phyloP scores from a whole-genome alignment of 2,888 invertebrate species.

The Isotomurus palustris region DNA sequence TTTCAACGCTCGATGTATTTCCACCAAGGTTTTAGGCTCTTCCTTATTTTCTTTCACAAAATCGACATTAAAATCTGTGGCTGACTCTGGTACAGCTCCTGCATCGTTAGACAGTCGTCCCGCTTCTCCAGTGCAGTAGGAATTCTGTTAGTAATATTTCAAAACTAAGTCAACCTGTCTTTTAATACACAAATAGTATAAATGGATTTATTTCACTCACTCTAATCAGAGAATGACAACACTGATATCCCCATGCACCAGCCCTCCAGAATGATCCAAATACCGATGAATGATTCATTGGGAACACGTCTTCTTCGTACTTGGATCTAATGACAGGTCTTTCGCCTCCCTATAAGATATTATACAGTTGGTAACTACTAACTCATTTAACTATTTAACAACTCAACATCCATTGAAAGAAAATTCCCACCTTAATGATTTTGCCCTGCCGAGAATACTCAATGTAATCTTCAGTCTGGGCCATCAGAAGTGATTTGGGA shows the following conservation, averaged over 20 bases:
- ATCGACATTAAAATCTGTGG: not conserved
- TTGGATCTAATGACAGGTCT: conserved; percentile 76
- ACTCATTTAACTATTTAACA: conserved; percentile 49
- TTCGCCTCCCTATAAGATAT: conserved; percentile 66
- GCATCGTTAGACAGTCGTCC: conserved; percentile 52
- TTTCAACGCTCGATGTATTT: conserved; percentile 47
- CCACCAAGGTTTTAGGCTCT: conserved; percentile 44
- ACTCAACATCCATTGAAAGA: too few species aligned
- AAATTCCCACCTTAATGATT: conserved; percentile 54
- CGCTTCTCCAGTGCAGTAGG: conserved; percentile 79
- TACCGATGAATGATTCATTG: conserved; percentile 88
- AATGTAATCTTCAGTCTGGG: conserved; percentile 93
- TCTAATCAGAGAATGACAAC: conserved; percentile 80
- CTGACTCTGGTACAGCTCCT: conserved; percentile 21
- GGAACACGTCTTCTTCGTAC: conserved; percentile 89
- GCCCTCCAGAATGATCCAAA: conserved; percentile 96
- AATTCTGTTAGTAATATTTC: conserved; percentile 57
- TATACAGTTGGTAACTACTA: too few species aligned
- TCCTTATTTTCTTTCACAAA: conserved; percentile 1
- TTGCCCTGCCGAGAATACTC: conserved; percentile 94
- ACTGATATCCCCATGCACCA: conserved; percentile 93
- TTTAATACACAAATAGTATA: not conserved
- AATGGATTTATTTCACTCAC: conserved; percentile 21
- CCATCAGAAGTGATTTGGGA: conserved; percentile 79
- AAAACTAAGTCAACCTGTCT: conserved; percentile 3